A percentile compares a stretch with the other conserved stretches of the same genome.
These are phyloP conservation scores for Chaetops frenatus DNA, from an alignment of 2,113 vertebrate species.

Conservation along the genomic window DNA sequence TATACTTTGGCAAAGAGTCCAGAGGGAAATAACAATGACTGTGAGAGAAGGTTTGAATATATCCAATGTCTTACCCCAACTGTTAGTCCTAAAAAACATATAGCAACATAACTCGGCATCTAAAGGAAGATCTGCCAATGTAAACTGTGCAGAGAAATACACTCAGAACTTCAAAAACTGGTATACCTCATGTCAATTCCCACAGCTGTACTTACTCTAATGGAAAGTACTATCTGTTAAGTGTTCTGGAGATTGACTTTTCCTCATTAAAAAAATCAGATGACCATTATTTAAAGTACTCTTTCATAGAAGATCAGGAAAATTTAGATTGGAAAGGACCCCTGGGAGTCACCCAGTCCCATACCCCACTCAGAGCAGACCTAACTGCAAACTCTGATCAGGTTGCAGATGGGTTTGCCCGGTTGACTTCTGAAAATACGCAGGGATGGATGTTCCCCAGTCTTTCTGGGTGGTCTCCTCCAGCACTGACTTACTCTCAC, in stretches of 20 bases:
- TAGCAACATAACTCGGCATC: not conserved
- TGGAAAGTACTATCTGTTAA: not conserved
- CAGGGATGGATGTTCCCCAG: not conserved
- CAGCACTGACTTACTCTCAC: not conserved
- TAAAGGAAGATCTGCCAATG: not conserved
- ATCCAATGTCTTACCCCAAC: not conserved
- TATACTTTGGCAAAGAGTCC: not conserved
- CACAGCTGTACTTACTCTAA: not conserved
- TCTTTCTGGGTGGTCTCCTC: not conserved
- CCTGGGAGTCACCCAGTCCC: not conserved
- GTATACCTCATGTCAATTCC: not conserved
- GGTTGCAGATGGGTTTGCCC: not conserved
- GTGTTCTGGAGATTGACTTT: not conserved
- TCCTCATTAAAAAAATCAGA: not conserved
- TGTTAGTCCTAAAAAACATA: not conserved
- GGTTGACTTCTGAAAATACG: not conserved
- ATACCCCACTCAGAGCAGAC: not conserved
- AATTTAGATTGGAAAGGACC: not conserved
- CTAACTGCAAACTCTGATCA: not conserved
- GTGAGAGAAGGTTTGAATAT: not conserved
- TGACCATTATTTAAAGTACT: not conserved
- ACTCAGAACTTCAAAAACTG: not conserved
- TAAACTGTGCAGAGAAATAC: not conserved
- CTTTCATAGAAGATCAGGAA: not conserved
- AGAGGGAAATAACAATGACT: not conserved